Conservation (phyloP, 2,797 vertebrate species). For the Falco cherrug region DNA sequence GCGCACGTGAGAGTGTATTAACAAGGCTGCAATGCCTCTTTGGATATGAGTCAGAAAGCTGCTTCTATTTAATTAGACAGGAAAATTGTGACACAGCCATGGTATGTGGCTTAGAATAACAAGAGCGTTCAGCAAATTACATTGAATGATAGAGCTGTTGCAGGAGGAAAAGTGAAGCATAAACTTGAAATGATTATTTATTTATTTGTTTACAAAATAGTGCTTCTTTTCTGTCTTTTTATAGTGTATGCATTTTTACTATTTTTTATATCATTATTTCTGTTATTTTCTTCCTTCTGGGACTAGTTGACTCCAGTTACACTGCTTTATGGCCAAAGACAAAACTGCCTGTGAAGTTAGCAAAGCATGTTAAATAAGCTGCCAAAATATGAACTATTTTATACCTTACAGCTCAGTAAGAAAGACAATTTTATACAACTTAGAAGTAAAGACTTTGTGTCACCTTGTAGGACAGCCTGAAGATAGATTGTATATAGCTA, state of each 20-base stretch:
- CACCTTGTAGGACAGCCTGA: conserved; percentile 24
- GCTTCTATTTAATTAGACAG: conserved; percentile 37
- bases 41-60: conserved; percentile 10
- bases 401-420: conserved; percentile 23
- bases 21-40: background rate
- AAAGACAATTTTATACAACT: conserved; percentile 7
- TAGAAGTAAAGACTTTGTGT: conserved; percentile 5
- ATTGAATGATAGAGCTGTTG: background rate
- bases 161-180: background rate
- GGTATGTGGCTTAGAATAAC: background rate
- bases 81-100: conserved; percentile 15
- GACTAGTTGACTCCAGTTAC: background rate
- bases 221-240: background rate
- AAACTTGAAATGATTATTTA: background rate
- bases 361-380: conserved; percentile 46
- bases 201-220: background rate
- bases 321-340: background rate
- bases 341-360: conserved; percentile 35
- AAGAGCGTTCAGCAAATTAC: background rate
- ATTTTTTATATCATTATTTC: background rate
- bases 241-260: background rate
- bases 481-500: background rate
- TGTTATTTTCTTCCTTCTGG: background rate
- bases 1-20: background rate
- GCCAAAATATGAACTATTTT: background rate